Evolutionary conservation across 1,140 invertebrate genomes (phyloP).

Genomic region (Propsilocerus akamusi): DNA sequence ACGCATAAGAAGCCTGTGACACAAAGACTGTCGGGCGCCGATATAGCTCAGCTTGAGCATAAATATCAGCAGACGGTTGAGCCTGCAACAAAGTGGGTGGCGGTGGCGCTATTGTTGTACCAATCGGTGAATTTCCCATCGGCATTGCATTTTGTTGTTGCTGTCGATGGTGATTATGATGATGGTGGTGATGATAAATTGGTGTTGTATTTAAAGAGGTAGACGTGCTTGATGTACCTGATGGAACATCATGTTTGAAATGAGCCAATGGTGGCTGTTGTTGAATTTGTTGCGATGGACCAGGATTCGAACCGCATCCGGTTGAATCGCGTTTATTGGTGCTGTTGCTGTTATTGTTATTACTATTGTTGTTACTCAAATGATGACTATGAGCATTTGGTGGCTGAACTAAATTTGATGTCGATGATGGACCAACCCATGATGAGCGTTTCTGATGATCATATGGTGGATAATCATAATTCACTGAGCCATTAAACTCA

Average conservation of each 20-base stretch:
- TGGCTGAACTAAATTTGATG: background rate
- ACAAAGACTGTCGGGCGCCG: constrained; percentile 40
- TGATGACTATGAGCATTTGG: constrained; percentile 6
- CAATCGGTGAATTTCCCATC: constrained; percentile 18
- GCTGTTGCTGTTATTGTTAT: too few species aligned
- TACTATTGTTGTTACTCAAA: too few species aligned
- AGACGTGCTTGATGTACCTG: constrained; percentile 4
- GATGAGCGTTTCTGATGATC: constrained; percentile 10
- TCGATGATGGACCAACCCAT: constrained; percentile 4
- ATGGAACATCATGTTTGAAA: constrained; percentile 16
- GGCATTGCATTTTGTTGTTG: background rate
- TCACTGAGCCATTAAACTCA: constrained; percentile 11
- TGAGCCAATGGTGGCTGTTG: constrained; percentile 13
- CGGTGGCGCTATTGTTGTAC: constrained; percentile 17
- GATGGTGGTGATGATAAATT: constrained; percentile 10
- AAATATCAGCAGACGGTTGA: constrained; percentile 31
- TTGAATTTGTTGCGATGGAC: constrained; percentile 11
- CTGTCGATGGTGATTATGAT: constrained; percentile 10
- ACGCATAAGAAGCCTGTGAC: constrained; percentile 20
- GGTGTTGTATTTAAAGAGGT: constrained; percentile 9
- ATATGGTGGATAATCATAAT: constrained; percentile 11
- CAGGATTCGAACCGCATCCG: background rate
- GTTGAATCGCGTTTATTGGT: constrained; percentile 7
- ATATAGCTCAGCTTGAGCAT: constrained; percentile 34
- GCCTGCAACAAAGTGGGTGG: constrained; percentile 23